Percentiles rank a stretch among this genome's conserved stretches.
phyloP scores from a whole-genome alignment of 35 echinoderm and acorn worm genomes.

The Lytechinus pictus region DNA sequence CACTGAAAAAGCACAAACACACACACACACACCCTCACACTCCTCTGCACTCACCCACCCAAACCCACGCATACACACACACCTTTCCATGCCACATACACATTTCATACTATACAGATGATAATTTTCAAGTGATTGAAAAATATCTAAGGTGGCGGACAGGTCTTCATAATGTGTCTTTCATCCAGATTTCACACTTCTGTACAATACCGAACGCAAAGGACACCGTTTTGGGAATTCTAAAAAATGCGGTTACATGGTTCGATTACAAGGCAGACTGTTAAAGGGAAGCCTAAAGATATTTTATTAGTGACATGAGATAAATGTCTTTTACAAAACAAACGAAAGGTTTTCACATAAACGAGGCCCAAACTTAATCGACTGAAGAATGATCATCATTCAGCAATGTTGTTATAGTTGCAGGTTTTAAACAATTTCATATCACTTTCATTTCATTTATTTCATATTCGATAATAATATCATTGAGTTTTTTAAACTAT shows the following conservation, averaged over 20 bases:
- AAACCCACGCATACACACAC: too few species aligned
- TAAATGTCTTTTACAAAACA: background rate
- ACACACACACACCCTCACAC: too few species aligned
- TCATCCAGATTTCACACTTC: background rate
- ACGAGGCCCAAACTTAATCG: background rate
- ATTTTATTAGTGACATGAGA: background rate
- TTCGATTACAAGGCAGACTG: background rate
- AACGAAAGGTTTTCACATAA: too few species aligned
- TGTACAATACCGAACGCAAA: background rate
- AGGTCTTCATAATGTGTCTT: background rate
- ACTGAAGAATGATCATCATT: background rate
- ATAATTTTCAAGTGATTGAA: background rate
- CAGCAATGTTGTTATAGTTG: background rate
- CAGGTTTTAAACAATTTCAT: too few species aligned
- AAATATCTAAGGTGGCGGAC: background rate
- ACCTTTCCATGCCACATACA: background rate
- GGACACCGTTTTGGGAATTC: background rate
- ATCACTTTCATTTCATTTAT: too few species aligned
- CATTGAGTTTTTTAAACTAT: too few species aligned
- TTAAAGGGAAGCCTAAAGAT: background rate
- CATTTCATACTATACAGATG: background rate
- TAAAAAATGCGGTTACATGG: slow-evolving; percentile 9
- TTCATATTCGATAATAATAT: too few species aligned
- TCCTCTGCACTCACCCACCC: too few species aligned
- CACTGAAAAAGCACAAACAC: too few species aligned